Evolutionary conservation across 2,888 invertebrate genomes (phyloP).

Genomic region (Habrosyne pyritoides): DNA sequence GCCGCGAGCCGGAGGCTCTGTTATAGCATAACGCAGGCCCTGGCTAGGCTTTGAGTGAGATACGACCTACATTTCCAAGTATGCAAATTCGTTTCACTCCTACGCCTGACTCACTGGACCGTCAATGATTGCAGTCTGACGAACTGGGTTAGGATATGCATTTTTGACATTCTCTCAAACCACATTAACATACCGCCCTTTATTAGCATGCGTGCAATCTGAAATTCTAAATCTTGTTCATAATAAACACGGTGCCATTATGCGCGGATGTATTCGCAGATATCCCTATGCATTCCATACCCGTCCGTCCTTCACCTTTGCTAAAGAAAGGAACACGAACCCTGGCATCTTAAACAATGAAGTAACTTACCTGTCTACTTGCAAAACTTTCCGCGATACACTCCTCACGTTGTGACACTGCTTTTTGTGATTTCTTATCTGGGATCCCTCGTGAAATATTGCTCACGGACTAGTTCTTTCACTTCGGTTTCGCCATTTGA

Average conservation of each 20-base stretch:
- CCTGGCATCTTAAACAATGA: conserved; percentile 63
- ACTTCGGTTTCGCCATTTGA: conserved; percentile 60
- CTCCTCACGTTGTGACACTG: conserved; percentile 65
- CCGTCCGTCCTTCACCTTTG: conserved; percentile 73
- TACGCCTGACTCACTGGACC: conserved; percentile 29
- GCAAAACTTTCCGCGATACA: conserved; percentile 67
- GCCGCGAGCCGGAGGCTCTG: conserved; percentile 52
- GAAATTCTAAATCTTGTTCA: conserved; percentile 60
- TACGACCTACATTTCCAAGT: conserved; percentile 59
- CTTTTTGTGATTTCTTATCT: conserved; percentile 75
- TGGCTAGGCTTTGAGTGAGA: conserved; percentile 54
- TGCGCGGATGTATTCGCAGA: conserved; percentile 5
- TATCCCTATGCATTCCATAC: conserved; percentile 7
- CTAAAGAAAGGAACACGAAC: conserved; percentile 62
- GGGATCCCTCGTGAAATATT: conserved; percentile 64
- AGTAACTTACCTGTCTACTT: conserved; percentile 58
- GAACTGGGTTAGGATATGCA: conserved; percentile 11
- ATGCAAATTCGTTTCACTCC: conserved; percentile 54
- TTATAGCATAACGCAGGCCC: conserved; percentile 68
- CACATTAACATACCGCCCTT: conserved; percentile 29
- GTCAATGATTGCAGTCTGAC: conserved; percentile 24
- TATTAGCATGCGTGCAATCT: conserved; percentile 38
- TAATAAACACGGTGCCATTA: conserved; percentile 40
- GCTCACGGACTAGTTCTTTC: conserved; percentile 65
- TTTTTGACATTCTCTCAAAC: conserved; percentile 21